Base-by-base conservation (phyloP, 2,113 vertebrate species). In the Psilopsiagon aymara region DNA sequence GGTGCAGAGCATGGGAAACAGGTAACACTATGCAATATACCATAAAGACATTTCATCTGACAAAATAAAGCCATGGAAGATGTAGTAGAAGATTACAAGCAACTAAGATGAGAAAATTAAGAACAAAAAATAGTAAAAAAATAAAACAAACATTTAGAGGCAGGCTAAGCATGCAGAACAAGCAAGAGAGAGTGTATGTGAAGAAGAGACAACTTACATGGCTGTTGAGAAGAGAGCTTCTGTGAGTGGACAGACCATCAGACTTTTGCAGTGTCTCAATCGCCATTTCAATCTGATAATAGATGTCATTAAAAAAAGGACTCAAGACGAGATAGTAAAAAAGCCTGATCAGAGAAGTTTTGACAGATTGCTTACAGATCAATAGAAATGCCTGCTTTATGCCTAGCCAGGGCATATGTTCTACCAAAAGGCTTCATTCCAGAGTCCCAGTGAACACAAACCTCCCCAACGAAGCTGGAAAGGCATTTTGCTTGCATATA, bases 271-370 rank as follows among this genome's bases (percentile, higher is more conserved):
- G 98, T 97, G 98, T 98, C 98, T 98, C 98, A 98, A 98, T 98
- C 98, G 98, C 98, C 98, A 98, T 98, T 98, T 98, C 98, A 98
- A 98, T 98, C 98, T 98, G 98, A 98, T 98, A 98, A 98, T 98
- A 98, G 98, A 98, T 98, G 98, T 98, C 98, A 98, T 98, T 98
- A 98, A 98, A 98, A 98, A 98, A 98, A 98, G 98, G 97, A 98
- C 98, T 98, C 98, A 98, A 98, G 98, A 98, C 94, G 95, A 98
- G 98, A 98, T 97, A 98, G 98, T 98, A 98, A 98, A 98, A 98
- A 97, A 98, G 97, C 97, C 97, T 98, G 95, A 97, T 98, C 97
- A 98, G 93, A 98, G 98, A 98, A 98, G 97, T 97, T 97, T 94
- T 97, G 97, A 98, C 94, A 97, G 97, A 96, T 84, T 97, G 76